Evolutionary conservation across 2,797 vertebrate genomes (phyloP).

Genomic region (Smutsia temminckii): DNA sequence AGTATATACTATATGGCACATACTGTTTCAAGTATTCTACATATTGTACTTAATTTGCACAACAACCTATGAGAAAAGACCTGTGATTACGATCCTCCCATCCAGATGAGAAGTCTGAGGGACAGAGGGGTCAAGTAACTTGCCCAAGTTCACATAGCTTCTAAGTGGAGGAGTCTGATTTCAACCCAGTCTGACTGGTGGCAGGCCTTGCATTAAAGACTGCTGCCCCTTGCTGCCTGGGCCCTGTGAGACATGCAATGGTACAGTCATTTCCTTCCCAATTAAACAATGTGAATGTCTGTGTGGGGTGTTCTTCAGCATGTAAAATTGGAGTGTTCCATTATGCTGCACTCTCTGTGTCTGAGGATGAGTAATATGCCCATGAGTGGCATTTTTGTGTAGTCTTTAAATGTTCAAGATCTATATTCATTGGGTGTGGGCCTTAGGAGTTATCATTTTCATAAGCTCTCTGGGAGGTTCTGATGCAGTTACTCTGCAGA

Average conservation of each 20-base stretch:
- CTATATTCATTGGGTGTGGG: background rate
- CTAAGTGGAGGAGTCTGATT: background rate
- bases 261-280: background rate
- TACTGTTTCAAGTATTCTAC: background rate
- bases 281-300: background rate
- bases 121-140: background rate
- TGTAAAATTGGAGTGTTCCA: background rate
- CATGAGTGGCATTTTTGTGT: background rate
- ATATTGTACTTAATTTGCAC: background rate
- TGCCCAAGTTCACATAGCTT: background rate
- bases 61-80: background rate
- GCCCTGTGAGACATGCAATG: background rate
- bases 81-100: background rate
- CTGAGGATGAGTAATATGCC: background rate
- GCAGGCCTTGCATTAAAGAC: background rate
- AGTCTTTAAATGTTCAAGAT: background rate
- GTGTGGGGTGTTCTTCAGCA: background rate
- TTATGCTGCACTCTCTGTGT: background rate
- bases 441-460: background rate
- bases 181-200: background rate
- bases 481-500: background rate
- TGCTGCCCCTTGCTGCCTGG: background rate
- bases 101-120: background rate
- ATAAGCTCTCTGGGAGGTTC: background rate
- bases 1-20: background rate